These are phyloP conservation scores for Sturnira hondurensis DNA, from an alignment of 2,113 vertebrate genomes.

Conservation along the genomic window DNA sequence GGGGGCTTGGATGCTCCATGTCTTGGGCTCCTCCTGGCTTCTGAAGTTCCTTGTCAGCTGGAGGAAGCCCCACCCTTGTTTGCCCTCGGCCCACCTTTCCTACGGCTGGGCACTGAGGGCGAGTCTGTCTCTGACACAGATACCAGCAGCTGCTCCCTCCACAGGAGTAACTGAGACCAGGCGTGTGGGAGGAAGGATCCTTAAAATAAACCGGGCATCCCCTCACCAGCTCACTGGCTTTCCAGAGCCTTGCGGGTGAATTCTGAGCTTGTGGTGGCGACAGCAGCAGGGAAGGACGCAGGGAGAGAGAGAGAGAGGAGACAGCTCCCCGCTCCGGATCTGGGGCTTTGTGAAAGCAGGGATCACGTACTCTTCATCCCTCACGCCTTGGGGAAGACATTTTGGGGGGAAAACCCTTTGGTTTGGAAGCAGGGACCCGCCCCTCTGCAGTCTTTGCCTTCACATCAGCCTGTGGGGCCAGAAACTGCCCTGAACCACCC, in stretches of 20 bases:
- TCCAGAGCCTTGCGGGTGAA: conserved; percentile 39
- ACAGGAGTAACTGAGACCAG: not conserved
- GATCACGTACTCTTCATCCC: not conserved
- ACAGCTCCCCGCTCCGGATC: not conserved
- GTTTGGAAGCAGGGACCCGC: not conserved
- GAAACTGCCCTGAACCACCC: not conserved
- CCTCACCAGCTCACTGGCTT: conserved; percentile 74
- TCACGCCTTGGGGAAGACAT: not conserved
- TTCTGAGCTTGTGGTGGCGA: not conserved
- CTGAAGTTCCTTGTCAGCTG: not conserved
- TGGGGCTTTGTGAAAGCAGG: not conserved
- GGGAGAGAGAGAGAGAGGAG: too few species aligned
- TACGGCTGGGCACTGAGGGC: not conserved
- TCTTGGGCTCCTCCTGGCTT: not conserved
- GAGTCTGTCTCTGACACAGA: conserved; percentile 43
- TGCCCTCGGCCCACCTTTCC: not conserved
- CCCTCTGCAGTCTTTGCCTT: not conserved
- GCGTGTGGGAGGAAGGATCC: conserved; percentile 2
- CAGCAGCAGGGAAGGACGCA: not conserved
- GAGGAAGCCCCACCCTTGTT: not conserved
- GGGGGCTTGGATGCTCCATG: accelerated
- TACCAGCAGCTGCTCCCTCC: conserved; percentile 61
- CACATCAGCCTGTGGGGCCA: not conserved
- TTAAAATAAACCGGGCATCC: conserved; percentile 66
- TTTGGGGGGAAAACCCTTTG: not conserved